Evolutionary conservation across 2,113 vertebrate species (phyloP), one percentile per base, ranked within the genome.

Genomic region (Paraplagusia blochii): DNA sequence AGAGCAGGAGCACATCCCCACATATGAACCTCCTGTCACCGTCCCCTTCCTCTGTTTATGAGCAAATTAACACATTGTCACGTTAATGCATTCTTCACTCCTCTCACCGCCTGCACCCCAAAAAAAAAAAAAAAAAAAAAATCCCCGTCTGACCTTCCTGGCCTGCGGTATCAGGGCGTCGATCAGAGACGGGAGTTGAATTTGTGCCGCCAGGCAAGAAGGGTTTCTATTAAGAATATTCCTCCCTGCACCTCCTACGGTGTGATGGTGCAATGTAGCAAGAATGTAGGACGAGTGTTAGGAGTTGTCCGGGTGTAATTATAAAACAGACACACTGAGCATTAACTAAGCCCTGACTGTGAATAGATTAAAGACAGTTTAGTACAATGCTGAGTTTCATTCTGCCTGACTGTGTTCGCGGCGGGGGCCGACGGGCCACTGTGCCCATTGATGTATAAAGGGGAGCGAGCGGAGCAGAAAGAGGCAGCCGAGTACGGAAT

Each of bases 61-160:
- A 90, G 81, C 72, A 88, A 91, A 86, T 48, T 55, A 90, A 89
- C 87, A 89, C 85, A 87, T 85, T 89, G 85, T 89, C 86, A 78
- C 57, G 78, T 29, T 69, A 65, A 69, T 80, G 7, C 2, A 76
- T 77, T 81, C 22, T 84, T 79, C 86, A 77, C 82, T 85, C 75
- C 71, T 81, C 68, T 82, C 81, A 77, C 86, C 75, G 56, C 60
- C 64, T 56, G 55, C 38, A 48, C 35, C 40, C n/a, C n/a, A n/a
- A n/a, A n/a, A n/a, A 29, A 29, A 29, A 29, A 29, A 29, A 29
- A 29, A 29, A 29, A 29, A 29, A n/a, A 17, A 40, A 54, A 45
- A 57, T 62, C 53, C 79, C 79, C 11, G 29, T 34, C 14, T 50
- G 48, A 74, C 79, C 85, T 74, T 58, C 8, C 14, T 73, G 70